Evolutionary conservation across 2,888 invertebrate genomes (phyloP).

Genomic region (Tetragnatha montana): DNA sequence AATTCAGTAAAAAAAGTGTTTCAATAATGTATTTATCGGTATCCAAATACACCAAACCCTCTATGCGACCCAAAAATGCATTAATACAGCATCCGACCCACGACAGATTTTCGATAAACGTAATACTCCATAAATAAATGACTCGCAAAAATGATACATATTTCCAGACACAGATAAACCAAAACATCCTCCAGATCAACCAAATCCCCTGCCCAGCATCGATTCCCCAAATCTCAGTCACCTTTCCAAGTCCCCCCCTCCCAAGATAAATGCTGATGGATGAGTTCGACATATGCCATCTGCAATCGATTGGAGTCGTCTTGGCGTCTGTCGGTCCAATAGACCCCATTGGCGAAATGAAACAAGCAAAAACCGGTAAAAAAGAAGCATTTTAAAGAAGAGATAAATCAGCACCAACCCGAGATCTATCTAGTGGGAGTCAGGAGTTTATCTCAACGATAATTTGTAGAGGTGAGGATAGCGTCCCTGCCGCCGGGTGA

Average conservation of each 20-base stretch:
- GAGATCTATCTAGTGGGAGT: slow-evolving; percentile 53
- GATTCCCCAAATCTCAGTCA: not conserved
- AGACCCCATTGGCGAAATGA: slow-evolving; percentile 45
- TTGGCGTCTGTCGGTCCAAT: slow-evolving; percentile 58
- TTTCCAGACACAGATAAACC: not conserved
- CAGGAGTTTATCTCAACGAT: slow-evolving; percentile 61
- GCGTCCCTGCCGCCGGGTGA: slow-evolving; percentile 4
- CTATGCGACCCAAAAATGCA: too few species aligned
- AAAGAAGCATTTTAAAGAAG: slow-evolving; percentile 56
- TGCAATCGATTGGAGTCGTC: slow-evolving; percentile 57
- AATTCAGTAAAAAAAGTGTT: too few species aligned
- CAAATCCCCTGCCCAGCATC: not conserved
- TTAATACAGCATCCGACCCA: not conserved
- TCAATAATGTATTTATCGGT: too few species aligned
- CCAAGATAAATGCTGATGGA: slow-evolving; percentile 55
- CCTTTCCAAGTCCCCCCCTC: too few species aligned
- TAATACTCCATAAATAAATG: not conserved
- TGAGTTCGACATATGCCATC: slow-evolving; percentile 64
- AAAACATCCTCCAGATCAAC: not conserved
- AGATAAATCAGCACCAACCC: slow-evolving; percentile 42
- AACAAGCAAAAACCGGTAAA: slow-evolving; percentile 13
- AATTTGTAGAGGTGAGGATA: slow-evolving; percentile 55
- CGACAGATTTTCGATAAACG: not conserved
- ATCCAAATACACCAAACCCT: too few species aligned
- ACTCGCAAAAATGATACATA: not conserved